These are phyloP conservation scores for Trachops cirrhosus DNA, from an alignment of 2,797 vertebrate species.

Conservation along the genomic window DNA sequence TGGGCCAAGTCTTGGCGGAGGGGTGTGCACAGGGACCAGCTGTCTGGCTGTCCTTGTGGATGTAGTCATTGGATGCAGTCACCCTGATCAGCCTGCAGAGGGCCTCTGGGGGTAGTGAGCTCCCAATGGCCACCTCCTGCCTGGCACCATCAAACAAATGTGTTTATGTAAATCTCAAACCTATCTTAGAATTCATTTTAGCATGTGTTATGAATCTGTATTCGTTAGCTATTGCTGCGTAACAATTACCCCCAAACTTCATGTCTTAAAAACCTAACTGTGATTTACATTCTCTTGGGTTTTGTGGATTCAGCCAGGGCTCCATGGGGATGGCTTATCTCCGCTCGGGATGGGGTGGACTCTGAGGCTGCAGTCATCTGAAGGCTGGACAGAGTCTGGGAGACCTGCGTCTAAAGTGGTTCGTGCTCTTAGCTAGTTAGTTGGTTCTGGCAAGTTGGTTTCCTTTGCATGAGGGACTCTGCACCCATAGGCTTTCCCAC, in stretches of 20 bases:
- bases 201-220: background rate
- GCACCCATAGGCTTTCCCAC: background rate
- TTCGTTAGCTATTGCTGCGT: background rate
- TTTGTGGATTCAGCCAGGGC: background rate
- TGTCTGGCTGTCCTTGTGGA: background rate
- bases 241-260: background rate
- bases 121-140: background rate
- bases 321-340: background rate
- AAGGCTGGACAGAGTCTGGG: background rate
- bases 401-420: background rate
- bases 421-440: background rate
- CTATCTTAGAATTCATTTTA: background rate
- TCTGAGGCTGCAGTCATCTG: background rate
- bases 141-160: background rate
- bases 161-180: background rate
- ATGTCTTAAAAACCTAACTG: background rate
- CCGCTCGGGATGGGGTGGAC: background rate
- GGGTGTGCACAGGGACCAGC: background rate
- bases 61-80: background rate
- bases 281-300: background rate
- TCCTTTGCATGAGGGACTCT: background rate
- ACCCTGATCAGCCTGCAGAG: background rate
- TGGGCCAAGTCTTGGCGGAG: background rate
- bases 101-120: background rate
- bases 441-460: background rate